Percentiles rank a stretch among this genome's conserved stretches.
Evolutionary conservation across 2,888 invertebrate genomes (phyloP).

Genomic region (Drosophila anomelani): DNA sequence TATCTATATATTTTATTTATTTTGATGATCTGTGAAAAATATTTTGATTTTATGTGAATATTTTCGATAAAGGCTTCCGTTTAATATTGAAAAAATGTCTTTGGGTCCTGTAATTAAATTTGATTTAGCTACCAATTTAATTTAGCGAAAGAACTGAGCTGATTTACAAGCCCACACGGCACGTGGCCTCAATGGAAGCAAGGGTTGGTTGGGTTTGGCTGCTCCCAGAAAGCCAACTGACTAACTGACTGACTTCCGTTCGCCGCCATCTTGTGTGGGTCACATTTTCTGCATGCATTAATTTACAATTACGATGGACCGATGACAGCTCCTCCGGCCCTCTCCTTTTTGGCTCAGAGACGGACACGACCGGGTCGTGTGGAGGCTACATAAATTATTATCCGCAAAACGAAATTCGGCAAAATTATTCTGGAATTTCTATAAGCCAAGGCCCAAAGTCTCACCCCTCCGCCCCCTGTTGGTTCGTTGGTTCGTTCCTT

Average conservation of each 20-base stretch:
- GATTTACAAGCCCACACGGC: background rate
- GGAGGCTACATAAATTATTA: slow-evolving; percentile 15
- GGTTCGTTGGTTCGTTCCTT: background rate
- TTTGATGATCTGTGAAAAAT: background rate
- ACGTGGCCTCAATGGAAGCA: background rate
- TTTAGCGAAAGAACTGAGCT: background rate
- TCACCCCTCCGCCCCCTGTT: background rate
- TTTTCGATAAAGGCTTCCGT: slow-evolving; percentile 13
- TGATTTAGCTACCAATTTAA: slow-evolving; percentile 14
- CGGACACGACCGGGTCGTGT: background rate
- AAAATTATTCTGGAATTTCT: slow-evolving; percentile 19
- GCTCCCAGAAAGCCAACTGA: background rate
- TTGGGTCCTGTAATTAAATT: background rate
- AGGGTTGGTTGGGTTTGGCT: background rate
- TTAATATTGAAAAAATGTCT: background rate
- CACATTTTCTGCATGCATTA: slow-evolving; percentile 59
- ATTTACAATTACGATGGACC: slow-evolving; percentile 62
- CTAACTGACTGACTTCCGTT: slow-evolving; percentile 34
- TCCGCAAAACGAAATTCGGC: slow-evolving; percentile 17
- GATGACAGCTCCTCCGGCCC: slow-evolving; percentile 48
- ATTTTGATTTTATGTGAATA: slow-evolving; percentile 24
- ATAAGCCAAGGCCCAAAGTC: background rate
- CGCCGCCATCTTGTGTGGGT: slow-evolving; percentile 36
- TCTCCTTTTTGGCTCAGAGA: slow-evolving; percentile 1
- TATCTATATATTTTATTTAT: slow-evolving; percentile 29